phyloP scores from a whole-genome alignment of 2,888 invertebrate species.

The Lasioglossum pauxillum region DNA sequence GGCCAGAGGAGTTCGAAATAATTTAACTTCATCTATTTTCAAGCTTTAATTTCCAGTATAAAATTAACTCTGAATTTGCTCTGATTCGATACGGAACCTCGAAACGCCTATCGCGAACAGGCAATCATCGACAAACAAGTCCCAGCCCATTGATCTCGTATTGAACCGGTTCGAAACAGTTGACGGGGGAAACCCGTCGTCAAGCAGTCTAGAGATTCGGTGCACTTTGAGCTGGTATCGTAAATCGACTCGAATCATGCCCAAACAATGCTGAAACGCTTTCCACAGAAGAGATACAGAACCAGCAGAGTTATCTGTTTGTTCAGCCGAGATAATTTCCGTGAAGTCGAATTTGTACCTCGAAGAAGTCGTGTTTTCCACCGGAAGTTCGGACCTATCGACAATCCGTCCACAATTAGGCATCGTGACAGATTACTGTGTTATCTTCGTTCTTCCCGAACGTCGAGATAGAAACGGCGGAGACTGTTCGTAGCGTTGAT shows the following conservation, averaged over 20 bases:
- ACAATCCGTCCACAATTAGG: constrained; percentile 5
- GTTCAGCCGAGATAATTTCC: constrained; percentile 12
- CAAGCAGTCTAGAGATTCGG: constrained; percentile 38
- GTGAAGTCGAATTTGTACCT: constrained; percentile 22
- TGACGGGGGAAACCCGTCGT: constrained; percentile 5
- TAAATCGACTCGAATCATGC: neutral
- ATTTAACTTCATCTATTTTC: no score
- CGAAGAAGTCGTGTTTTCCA: constrained; percentile 29
- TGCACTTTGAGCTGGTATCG: constrained; percentile 35
- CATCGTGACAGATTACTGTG: neutral
- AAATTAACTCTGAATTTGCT: neutral
- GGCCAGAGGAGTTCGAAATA: no score
- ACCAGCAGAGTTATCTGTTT: constrained; percentile 24
- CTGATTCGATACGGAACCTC: neutral
- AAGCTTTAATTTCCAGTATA: no score
- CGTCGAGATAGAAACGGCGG: neutral
- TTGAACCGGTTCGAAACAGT: neutral
- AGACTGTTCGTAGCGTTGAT: neutral
- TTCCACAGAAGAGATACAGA: neutral
- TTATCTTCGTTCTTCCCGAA: neutral
- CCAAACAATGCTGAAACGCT: constrained; percentile 1
- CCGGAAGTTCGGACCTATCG: constrained; percentile 2
- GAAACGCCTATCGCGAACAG: neutral
- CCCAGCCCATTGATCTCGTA: neutral
- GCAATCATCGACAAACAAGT: constrained; percentile 9